Base-by-base conservation (phyloP, 2,797 vertebrate genomes). In the Ctenopoma multispine region DNA sequence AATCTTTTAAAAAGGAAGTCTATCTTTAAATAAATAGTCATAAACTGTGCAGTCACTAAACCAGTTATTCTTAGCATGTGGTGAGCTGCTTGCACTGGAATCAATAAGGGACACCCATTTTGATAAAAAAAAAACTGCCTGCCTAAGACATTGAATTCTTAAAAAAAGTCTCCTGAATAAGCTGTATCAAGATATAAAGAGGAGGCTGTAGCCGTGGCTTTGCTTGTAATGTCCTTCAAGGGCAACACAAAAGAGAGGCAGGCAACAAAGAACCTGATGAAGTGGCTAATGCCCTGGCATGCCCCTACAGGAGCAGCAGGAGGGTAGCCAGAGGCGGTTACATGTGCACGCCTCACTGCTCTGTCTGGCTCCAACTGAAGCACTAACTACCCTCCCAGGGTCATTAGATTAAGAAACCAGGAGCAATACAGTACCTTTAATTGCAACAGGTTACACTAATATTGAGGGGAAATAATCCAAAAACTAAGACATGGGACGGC, bases 221-320 rank as follows among this genome's bases (percentile, higher is more conserved):
- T 79, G 78, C 84, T 90, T 83, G 61, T 73, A 86, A 79, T 64
- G 80, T 89, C 88, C 90, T 92, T 92, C 88, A 92, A 93, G 87
- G 84, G 87, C 86, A 76, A 90, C 88, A 92, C 91, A 93, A 93
- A 93, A 88, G 90, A 79, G 63, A 82, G 72, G 75, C 73, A 55
- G 86, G 88, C 86, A 88, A 94, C 93, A 94, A 94, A 95, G 89
- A 90, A 82, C 76, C 87, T 92, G 92, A 95, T 94, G 90, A 94
- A 93, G 92, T 92, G 87, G 85, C 89, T 94, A 94, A 94, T 93
- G 91, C 89, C 83, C 87, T 89, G 92, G 90, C 86, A 85, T 91
- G 90, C 88, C 92, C 89, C 90, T 92, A 87, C 90, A 92, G 73
- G 88, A 93, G 88, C 90, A 46, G 85, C 88, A 73, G 86, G 90